phyloP scores from a whole-genome alignment of 2,797 vertebrate species.

The Neolamprologus multifasciatus region DNA sequence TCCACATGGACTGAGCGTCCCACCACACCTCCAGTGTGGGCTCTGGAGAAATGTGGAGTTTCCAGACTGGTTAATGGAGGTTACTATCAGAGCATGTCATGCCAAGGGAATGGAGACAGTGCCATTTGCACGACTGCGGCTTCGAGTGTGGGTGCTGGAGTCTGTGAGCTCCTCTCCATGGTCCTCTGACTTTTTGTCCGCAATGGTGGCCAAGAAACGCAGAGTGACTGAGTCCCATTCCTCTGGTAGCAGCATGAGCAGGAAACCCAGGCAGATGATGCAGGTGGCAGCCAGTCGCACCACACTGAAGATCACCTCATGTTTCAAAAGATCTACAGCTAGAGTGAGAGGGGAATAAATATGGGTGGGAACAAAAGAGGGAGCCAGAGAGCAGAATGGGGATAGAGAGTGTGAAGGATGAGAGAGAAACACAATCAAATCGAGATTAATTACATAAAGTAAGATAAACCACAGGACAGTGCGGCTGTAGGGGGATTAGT shows the following conservation, averaged over 20 bases:
- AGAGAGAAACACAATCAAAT: constrained; percentile 36
- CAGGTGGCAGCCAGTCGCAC: constrained; percentile 94
- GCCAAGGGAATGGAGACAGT: constrained; percentile 90
- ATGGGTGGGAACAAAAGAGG: background rate
- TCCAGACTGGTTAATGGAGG: background rate
- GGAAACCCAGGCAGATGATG: constrained; percentile 94
- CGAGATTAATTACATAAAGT: constrained; percentile 67
- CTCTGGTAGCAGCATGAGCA: constrained; percentile 93
- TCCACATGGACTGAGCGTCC: constrained; percentile 9
- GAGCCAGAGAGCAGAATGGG: background rate
- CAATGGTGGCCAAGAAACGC: constrained; percentile 89
- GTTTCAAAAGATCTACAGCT: constrained; percentile 96
- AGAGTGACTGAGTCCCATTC: constrained; percentile 97
- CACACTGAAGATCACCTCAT: constrained; percentile 95
- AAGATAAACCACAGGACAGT: constrained; percentile 53
- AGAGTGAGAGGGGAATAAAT: background rate
- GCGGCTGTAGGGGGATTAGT: constrained; percentile 46
- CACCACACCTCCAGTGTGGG: background rate
- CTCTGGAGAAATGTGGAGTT: constrained; percentile 4
- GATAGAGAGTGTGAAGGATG: background rate
- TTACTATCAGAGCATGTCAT: constrained; percentile 57
- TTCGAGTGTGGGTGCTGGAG: constrained; percentile 82
- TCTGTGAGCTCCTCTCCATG: constrained; percentile 87
- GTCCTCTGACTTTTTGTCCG: constrained; percentile 94
- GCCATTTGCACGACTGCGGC: constrained; percentile 90